Base-by-base conservation (phyloP, 2,113 vertebrate species). In the Steatornis caripensis region DNA sequence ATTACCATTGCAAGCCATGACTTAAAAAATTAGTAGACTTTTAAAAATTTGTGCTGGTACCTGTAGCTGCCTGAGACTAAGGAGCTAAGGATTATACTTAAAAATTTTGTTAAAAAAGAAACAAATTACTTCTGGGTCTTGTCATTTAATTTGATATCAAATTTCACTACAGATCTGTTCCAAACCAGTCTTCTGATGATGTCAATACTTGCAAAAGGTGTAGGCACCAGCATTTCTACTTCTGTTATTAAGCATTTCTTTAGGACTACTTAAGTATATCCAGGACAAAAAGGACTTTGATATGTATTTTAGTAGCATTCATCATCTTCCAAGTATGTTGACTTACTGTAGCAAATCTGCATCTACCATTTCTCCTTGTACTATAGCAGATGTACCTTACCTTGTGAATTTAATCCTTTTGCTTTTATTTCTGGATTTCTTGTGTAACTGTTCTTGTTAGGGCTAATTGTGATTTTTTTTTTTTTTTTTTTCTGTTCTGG, bases 381-480 rank as follows among this genome's bases (percentile, higher is more conserved):
- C 68, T 79, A 41, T 89, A 71, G 70, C 37, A 75, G n/a, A 36
- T 96, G n/a, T 84, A 39, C 39, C 4, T 84, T 88, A 74, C 49
- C 51, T 64, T 83, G 48, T 83, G 72, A 74, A 34, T 82, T 87
- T 57, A 57, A 94, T 83, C 32, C 61, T 92, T 54, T 84, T 76
- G 23, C 58, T 91, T 96, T 68, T 90, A 45, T 88, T 87, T 93
- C 51, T 61, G 54, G 88, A 80, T 84, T 96, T 95, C 68, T 96
- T 49, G 23, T 93, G 22, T 92, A 65, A 43, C 43, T 89, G 27
- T 93, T 87, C 58, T 60, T 95, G 11, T 96, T 95, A 87, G 89
- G 74, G 64, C 79, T 95, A 84, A 18, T 19, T 90, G 51, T 74
- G 58, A 37, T 94, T 92, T 70, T n/a, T n/a, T n/a, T n/a, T n/a